Percentiles rank a stretch among this genome's conserved stretches.
phyloP scores from a whole-genome alignment of 2,888 invertebrate genomes.

The Lottia gigantea region DNA sequence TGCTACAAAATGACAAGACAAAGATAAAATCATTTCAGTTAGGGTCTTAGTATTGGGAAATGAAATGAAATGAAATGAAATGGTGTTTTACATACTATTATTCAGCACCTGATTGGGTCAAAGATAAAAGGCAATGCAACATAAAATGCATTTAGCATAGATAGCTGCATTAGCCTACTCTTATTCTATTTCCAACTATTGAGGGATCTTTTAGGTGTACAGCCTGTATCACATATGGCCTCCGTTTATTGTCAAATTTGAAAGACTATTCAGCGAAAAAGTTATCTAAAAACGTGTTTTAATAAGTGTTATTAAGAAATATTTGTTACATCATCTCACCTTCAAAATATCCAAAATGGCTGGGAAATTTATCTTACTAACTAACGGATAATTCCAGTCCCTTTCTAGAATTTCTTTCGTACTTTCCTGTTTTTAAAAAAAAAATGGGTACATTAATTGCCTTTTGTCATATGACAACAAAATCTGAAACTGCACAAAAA shows the following conservation, averaged over 20 bases:
- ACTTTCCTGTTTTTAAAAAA: neutral
- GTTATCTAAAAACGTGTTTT: too few relatives aligned
- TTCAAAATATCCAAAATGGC: constrained; percentile 32
- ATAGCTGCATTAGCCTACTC: neutral
- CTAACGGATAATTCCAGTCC: constrained; percentile 44
- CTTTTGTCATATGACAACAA: too few relatives aligned
- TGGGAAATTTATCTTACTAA: constrained; percentile 34
- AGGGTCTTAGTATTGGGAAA: too few relatives aligned
- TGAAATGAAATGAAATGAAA: too few relatives aligned
- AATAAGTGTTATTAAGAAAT: too few relatives aligned
- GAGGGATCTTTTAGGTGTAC: neutral
- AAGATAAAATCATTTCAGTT: too few relatives aligned
- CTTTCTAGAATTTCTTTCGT: constrained; percentile 38
- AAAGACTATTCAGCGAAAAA: too few relatives aligned
- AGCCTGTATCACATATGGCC: too few relatives aligned
- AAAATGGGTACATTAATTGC: neutral
- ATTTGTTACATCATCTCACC: constrained; percentile 24
- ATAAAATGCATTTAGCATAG: too few relatives aligned
- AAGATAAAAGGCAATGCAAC: neutral
- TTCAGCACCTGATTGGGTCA: constrained; percentile 14
- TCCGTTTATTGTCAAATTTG: too few relatives aligned
- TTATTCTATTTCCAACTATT: neutral
- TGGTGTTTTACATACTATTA: constrained; percentile 4
- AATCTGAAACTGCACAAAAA: too few relatives aligned
- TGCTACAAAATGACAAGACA: too few relatives aligned